Evolutionary conservation across 2,797 vertebrate genomes (phyloP).

Genomic region (Podarcis lilfordi): DNA sequence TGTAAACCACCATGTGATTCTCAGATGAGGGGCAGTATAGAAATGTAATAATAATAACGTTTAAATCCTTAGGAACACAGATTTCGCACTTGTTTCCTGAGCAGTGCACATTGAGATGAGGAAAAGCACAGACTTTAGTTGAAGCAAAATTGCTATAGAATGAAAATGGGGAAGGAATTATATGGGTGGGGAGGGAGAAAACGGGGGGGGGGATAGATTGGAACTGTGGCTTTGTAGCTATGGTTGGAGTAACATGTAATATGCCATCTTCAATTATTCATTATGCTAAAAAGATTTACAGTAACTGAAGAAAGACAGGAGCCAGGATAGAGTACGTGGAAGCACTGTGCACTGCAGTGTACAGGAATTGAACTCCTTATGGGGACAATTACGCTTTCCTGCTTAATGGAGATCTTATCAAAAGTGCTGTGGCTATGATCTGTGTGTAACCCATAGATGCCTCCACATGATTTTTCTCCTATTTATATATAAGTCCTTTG

Average conservation of each 20-base stretch:
- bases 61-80: not conserved
- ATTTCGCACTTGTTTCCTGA: not conserved
- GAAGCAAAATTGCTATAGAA: not conserved
- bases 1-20: too few relatives aligned
- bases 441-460: conserved; percentile 9
- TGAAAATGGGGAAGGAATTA: not conserved
- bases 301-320: conserved; percentile 31
- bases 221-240: conserved; percentile 35
- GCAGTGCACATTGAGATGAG: not conserved
- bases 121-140: not conserved
- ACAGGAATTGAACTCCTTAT: conserved; percentile 55
- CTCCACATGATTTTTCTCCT: conserved; percentile 13
- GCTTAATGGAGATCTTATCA: conserved; percentile 44
- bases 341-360: conserved; percentile 22
- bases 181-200: conserved; percentile 17
- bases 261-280: conserved; percentile 64
- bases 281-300: conserved; percentile 49
- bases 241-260: conserved; percentile 49
- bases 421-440: conserved; percentile 12
- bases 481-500: conserved; percentile 31
- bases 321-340: not conserved
- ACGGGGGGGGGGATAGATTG: conserved; percentile 11
- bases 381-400: conserved; percentile 47
- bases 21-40: too few relatives aligned
- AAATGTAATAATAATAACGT: too few relatives aligned